Evolutionary conservation across 2,797 vertebrate species (phyloP).

Genomic region (Neomorphus geoffroyi): DNA sequence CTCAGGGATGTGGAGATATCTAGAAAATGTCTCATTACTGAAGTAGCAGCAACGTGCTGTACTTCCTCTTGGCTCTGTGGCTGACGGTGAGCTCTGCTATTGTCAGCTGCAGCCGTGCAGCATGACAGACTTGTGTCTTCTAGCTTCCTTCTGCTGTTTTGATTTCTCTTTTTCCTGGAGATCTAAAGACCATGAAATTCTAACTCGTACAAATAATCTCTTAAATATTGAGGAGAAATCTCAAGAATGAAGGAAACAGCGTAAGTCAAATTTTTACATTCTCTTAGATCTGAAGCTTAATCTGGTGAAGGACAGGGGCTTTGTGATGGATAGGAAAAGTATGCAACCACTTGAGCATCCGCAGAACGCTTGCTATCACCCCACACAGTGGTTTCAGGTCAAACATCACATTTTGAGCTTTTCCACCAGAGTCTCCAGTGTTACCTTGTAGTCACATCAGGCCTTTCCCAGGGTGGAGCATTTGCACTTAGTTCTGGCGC

Average conservation of each 20-base stretch:
- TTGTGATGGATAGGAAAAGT: neutral
- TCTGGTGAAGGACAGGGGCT: neutral
- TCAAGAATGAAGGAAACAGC: neutral
- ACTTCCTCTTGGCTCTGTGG: neutral
- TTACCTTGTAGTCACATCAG: neutral
- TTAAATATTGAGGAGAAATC: neutral
- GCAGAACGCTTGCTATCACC: neutral
- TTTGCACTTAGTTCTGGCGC: neutral
- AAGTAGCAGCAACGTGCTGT: neutral
- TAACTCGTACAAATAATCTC: neutral
- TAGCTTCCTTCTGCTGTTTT: neutral
- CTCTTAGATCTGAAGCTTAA: neutral
- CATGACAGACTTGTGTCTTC: neutral
- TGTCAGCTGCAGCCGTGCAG: neutral
- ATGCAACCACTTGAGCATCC: neutral
- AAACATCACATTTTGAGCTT: neutral
- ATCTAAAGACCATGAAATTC: neutral
- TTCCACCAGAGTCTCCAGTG: neutral
- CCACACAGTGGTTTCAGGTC: neutral
- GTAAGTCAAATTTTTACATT: neutral
- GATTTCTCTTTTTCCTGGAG: neutral
- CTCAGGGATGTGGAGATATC: accelerated
- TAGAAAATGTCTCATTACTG: neutral
- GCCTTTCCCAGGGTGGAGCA: neutral
- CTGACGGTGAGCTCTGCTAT: neutral